Evolutionary conservation across 2,113 vertebrate species (phyloP).

Genomic region (Onychorhynchus coronatus): DNA sequence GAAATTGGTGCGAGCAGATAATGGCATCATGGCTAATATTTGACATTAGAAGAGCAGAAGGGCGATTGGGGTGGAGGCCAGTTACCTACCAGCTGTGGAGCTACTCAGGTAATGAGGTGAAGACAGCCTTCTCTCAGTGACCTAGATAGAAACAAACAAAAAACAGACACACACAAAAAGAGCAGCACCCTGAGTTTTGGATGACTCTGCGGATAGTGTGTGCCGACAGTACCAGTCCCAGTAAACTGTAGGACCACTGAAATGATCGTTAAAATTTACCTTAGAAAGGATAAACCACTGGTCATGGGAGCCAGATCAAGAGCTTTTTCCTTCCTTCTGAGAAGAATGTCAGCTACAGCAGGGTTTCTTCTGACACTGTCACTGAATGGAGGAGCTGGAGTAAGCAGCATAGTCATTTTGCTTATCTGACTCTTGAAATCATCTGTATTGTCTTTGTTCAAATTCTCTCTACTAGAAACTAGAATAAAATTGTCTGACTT

Average conservation of each 20-base stretch:
- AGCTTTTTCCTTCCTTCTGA: neutral
- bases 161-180: neutral
- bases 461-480: neutral
- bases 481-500: neutral
- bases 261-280: neutral
- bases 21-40: neutral
- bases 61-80: neutral
- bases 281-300: neutral
- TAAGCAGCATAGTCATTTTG: neutral
- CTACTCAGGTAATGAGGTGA: neutral
- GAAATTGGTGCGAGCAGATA: neutral
- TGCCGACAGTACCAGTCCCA: neutral
- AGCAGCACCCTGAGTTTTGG: neutral
- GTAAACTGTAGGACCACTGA: neutral
- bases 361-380: neutral
- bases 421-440: neutral
- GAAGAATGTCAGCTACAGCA: neutral
- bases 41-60: neutral
- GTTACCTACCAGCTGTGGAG: neutral
- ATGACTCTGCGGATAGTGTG: accelerated
- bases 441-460: neutral
- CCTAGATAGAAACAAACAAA: neutral
- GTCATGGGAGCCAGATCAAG: neutral
- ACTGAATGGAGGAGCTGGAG: neutral
- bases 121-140: neutral